A percentile compares a stretch with the other conserved stretches of the same genome.
Conservation (phyloP, 2,888 invertebrate species). For the Dolichomitus sp. region DNA sequence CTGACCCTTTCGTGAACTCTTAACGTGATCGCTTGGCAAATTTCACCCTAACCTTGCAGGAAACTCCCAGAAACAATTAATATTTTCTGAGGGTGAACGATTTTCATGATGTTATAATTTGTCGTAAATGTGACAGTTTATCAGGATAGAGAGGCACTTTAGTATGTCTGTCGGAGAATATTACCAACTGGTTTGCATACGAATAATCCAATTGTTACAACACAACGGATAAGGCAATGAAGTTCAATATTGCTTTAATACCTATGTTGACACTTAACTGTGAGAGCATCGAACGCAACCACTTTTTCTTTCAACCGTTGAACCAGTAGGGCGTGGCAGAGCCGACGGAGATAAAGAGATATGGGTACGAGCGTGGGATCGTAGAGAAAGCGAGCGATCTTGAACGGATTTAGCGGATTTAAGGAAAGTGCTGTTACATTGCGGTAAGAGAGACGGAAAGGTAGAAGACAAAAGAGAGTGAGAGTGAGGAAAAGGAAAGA, state of each 20-base stretch:
- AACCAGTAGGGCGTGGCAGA: conserved; percentile 56
- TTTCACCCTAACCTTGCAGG: not conserved
- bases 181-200: not conserved
- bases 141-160: not conserved
- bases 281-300: not conserved
- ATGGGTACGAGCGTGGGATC: conserved; percentile 26
- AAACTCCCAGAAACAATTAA: not conserved
- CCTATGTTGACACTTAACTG: conserved; percentile 4
- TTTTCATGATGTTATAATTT: not conserved
- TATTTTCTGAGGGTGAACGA: no score
- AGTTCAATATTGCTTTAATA: no score
- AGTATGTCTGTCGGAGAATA: not conserved
- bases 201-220: not conserved
- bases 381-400: conserved; percentile 39
- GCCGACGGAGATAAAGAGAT: conserved; percentile 44
- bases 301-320: conserved; percentile 19
- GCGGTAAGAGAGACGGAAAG: conserved; percentile 35
- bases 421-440: conserved; percentile 51
- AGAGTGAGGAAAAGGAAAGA: conserved; percentile 36
- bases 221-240: not conserved
- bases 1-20: not conserved
- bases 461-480: conserved; percentile 22
- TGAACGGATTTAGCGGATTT: conserved; percentile 45
- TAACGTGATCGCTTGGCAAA: not conserved
- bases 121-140: not conserved